Conservation (phyloP, 2,797 vertebrate species). For the Enoplosus armatus region DNA sequence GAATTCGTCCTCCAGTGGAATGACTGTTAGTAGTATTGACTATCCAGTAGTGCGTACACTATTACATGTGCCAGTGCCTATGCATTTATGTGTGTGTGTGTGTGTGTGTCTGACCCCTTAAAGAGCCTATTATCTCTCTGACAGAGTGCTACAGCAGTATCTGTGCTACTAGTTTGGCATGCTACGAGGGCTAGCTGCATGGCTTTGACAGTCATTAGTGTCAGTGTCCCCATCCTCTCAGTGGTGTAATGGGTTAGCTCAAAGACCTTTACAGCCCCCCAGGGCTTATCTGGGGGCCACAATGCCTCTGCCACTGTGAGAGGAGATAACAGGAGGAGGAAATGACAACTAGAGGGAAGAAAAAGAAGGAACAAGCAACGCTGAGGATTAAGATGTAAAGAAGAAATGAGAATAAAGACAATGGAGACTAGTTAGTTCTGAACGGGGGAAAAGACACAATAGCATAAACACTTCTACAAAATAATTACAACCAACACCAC, state of each 20-base stretch:
- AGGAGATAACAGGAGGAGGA: slow-evolving; percentile 5
- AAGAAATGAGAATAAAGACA: slow-evolving; percentile 4
- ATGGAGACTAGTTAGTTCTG: not conserved
- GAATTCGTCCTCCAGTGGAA: not conserved
- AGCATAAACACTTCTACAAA: not conserved
- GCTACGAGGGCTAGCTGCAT: slow-evolving; percentile 17
- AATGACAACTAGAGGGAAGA: slow-evolving; percentile 20
- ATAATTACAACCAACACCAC: not conserved
- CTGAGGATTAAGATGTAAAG: slow-evolving; percentile 13
- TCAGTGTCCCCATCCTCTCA: slow-evolving; percentile 68
- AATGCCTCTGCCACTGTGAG: slow-evolving; percentile 23
- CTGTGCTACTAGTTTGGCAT: slow-evolving; percentile 24
- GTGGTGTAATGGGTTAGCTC: slow-evolving; percentile 64
- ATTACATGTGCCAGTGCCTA: slow-evolving; percentile 5
- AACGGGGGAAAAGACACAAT: not conserved
- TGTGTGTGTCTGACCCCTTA: slow-evolving; percentile 4
- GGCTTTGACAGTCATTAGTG: slow-evolving; percentile 72
- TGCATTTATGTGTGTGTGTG: not conserved
- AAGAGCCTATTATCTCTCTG: slow-evolving; percentile 19
- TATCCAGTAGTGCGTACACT: slow-evolving; percentile 1
- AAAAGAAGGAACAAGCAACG: slow-evolving; percentile 15
- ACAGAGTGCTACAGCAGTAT: slow-evolving; percentile 22
- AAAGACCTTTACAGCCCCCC: slow-evolving; percentile 56
- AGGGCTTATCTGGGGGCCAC: slow-evolving; percentile 53
- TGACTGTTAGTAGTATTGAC: not conserved